Percentiles rank a stretch among this genome's conserved stretches.
These are phyloP conservation scores for Triplophysa yarkandensis DNA, from an alignment of 2,797 vertebrate species.

Conservation along the genomic window DNA sequence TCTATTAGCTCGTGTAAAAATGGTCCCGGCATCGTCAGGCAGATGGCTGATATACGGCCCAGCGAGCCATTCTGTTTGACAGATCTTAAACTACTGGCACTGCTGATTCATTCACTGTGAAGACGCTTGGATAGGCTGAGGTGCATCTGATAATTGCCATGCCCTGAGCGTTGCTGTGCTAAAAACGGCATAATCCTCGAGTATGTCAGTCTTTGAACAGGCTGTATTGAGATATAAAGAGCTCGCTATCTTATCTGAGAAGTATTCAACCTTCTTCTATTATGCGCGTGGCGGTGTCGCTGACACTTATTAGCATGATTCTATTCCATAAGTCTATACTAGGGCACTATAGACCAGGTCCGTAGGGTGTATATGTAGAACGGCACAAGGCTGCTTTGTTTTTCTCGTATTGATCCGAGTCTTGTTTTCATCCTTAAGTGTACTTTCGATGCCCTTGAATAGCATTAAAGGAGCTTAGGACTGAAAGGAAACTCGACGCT, in stretches of 20 bases:
- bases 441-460: constrained; percentile 61
- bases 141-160: constrained; percentile 62
- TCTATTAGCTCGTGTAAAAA: constrained; percentile 56
- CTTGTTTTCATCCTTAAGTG: constrained; percentile 62
- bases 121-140: constrained; percentile 43
- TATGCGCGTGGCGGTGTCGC: constrained; percentile 70
- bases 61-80: constrained; percentile 52
- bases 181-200: constrained; percentile 74
- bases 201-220: constrained; percentile 73
- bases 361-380: constrained; percentile 62
- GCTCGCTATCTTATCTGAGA: constrained; percentile 73
- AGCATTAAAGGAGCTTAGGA: constrained; percentile 39
- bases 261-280: constrained; percentile 70
- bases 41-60: constrained; percentile 60
- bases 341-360: constrained; percentile 63
- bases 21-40: constrained; percentile 52
- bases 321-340: constrained; percentile 62
- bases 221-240: constrained; percentile 68
- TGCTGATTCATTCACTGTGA: constrained; percentile 51
- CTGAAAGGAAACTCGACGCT: constrained; percentile 40
- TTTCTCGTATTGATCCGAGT: constrained; percentile 63
- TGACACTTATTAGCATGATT: constrained; percentile 69
- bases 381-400: constrained; percentile 63
- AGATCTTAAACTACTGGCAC: constrained; percentile 45
- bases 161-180: constrained; percentile 64